Base-by-base conservation (phyloP, 2,113 vertebrate species). In the Odocoileus hemionus region DNA sequence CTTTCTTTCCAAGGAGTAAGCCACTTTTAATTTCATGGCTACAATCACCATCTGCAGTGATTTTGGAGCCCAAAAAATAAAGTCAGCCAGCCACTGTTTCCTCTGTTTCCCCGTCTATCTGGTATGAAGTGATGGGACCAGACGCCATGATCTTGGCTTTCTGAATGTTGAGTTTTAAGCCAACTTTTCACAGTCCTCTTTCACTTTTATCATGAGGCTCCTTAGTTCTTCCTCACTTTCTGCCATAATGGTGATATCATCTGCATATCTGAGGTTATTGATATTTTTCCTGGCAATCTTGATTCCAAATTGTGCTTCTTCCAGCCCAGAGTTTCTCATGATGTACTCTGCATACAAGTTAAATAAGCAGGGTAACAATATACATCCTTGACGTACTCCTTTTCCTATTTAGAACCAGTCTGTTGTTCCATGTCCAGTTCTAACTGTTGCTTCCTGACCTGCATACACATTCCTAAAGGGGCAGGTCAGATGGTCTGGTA, bases 401-500 rank as follows among this genome's bases (percentile, higher is more conserved):
- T 57, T 57, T 25, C 55, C 55, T 23, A 25, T 57, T 57, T 25
- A 3, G 55, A 57, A 57, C 3, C 3, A 57, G 55, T 25, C 55
- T 57, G 21, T 57, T 57, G 21, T 57, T 57, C 55, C 55, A 57
- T 57, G 55, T 23, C 55, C 55, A 57, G 8, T 57, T 57, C 55
- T 57, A 57, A 57, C 55, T 23, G 55, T 57, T 57, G 7, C 55
- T 23, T 57, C 55, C 55, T 57, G 21, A 57, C 21, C 21, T 57
- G 21, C 55, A 57, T 57, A 57, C 8, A 57, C 0, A 0, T 57
- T 57, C 3, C 9, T 57, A 0, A 57, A 57, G 3, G 1, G 55
- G 0, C 21, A 57, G 55, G 23, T 57, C 21, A 25, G 8, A 0
- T 57, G 55, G 55, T 57, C 23, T 57, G 23, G 3, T 57, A 4